Base-by-base conservation (phyloP, 1,140 invertebrate species). In the Ostrea denselamellosa region DNA sequence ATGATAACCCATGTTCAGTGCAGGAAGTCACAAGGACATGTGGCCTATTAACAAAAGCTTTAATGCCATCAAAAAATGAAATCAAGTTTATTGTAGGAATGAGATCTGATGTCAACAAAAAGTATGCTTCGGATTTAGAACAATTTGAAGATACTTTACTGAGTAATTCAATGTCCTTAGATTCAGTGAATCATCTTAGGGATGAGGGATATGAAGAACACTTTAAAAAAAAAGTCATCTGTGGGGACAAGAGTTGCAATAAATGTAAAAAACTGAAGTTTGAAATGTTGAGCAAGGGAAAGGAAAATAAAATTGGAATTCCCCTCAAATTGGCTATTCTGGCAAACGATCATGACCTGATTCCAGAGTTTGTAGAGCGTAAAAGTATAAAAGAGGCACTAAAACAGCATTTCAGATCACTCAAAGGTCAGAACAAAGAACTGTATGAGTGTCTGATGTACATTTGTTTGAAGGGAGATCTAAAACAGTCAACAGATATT, bases 231-330 rank as follows among this genome's bases (percentile, higher is more conserved):
- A 77, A 77, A 10, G 14, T 77, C 10, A 5, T 12, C 14, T 77
- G 68, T 34, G 3, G 10, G 22, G 25, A 77, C 68, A 77, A 34
- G 10, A 28, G 14, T 9, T 77, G 68, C 8, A 25, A 44, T 44
- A 44, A 14, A 25, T 77, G 68, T 25, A 77, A 28, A 28, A 77
- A 10, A 28, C 28, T 77, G 22, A 77, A 25, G 4, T 77, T 77
- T 34, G 68, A 77, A 10, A 77, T 77, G 68, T 28, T 77, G 12
- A 77, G 12, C 14, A 34, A 77, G 7, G 28, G 28, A 28, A 77
- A 28, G 28, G 68, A 77, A 77, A 28, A 28, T 77, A 77, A 77
- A 28, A 28, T 77, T 77, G 68, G 68, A 77, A 77, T 77, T 77
- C 68, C 68, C 28, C 68, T 77, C 8, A 77, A 77, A 77, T 14